These are phyloP conservation scores for Microplitis deprimator DNA, from an alignment of 2,888 invertebrate genomes.

Conservation along the genomic window DNA sequence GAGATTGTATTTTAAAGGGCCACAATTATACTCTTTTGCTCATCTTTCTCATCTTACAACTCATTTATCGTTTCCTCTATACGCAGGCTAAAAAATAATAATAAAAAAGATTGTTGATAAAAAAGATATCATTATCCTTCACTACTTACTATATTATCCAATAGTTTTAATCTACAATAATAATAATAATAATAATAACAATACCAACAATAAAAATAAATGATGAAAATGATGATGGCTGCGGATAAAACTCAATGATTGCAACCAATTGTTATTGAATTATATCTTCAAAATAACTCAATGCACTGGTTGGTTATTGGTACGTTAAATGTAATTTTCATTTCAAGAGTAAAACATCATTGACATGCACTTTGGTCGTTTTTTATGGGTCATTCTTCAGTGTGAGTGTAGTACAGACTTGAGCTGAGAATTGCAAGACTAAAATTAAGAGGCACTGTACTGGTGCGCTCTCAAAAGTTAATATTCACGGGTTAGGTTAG, in stretches of 20 bases:
- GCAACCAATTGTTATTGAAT: not conserved
- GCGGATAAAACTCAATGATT: not conserved
- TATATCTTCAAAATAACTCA: not conserved
- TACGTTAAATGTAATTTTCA: not conserved
- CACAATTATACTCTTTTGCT: slow-evolving; percentile 28
- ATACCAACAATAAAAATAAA: not conserved
- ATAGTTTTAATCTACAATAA: not conserved
- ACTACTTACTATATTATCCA: not conserved
- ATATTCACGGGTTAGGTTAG: slow-evolving; percentile 33
- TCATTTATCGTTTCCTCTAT: slow-evolving; percentile 14
- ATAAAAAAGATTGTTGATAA: not conserved
- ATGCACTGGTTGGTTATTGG: not conserved
- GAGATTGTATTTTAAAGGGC: slow-evolving; percentile 33
- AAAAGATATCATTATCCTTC: not conserved
- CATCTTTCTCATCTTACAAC: slow-evolving; percentile 25
- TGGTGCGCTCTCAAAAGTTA: slow-evolving; percentile 31
- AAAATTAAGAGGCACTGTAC: slow-evolving; percentile 38
- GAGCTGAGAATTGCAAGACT: slow-evolving; percentile 38
- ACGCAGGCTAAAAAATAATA: not conserved
- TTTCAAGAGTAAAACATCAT: slow-evolving; percentile 5
- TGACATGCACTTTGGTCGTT: slow-evolving; percentile 25
- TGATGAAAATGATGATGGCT: not conserved
- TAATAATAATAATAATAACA: not conserved
- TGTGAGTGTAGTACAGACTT: slow-evolving; percentile 16
- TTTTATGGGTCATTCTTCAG: slow-evolving; percentile 42